phyloP scores from a whole-genome alignment of 2,113 vertebrate species.

The Phylloscopus whistleri region DNA sequence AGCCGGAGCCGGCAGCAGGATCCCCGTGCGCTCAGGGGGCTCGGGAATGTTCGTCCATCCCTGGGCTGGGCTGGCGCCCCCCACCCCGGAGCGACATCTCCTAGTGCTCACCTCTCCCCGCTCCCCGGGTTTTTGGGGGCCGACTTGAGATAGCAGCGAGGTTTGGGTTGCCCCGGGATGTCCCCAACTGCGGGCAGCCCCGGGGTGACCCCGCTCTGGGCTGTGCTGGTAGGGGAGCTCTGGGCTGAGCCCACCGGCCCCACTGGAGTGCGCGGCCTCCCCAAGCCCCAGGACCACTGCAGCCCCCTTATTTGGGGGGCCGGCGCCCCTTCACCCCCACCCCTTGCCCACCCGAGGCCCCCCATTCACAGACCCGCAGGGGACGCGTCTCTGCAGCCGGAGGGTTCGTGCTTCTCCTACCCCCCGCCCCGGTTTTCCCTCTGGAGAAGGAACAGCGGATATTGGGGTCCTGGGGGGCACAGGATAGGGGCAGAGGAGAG shows the following conservation, averaged over 20 bases:
- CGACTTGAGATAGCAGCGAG: too few relatives aligned
- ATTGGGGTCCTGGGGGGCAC: too few relatives aligned
- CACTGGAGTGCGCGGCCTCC: too few relatives aligned
- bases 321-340: too few relatives aligned
- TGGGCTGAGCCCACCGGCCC: too few relatives aligned
- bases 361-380: background rate
- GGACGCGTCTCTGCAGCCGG: background rate
- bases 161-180: background rate
- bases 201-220: background rate
- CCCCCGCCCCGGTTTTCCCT: background rate
- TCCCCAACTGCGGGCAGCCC: background rate
- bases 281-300: background rate
- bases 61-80: background rate
- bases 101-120: background rate
- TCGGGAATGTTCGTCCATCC: background rate
- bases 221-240: too few relatives aligned
- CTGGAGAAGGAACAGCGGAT: background rate
- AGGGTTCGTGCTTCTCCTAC: too few relatives aligned
- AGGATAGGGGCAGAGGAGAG: too few relatives aligned
- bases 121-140: background rate
- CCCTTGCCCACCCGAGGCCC: background rate
- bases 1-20: background rate
- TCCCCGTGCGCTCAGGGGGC: too few relatives aligned
- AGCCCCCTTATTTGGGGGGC: background rate
- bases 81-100: background rate